Conservation (phyloP, 2,888 invertebrate species). For the Dicranocentrus wangi region DNA sequence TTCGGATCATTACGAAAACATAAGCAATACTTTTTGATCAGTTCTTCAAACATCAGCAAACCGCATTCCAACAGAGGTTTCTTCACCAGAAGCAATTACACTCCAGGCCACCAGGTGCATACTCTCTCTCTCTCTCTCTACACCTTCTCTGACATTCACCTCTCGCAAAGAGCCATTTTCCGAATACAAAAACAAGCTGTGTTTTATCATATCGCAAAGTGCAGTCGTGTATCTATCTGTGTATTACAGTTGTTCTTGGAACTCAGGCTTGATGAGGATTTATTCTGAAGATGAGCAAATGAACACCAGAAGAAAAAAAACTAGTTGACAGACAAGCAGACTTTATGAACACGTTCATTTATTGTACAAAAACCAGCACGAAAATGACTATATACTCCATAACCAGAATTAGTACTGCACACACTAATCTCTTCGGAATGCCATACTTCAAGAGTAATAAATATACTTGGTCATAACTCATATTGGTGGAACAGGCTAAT, state of each 20-base stretch:
- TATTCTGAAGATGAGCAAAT: background rate
- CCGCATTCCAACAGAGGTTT: no score
- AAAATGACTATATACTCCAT: no score
- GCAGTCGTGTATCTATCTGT: conserved; percentile 1
- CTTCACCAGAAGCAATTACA: no score
- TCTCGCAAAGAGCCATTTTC: background rate
- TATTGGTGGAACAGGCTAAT: background rate
- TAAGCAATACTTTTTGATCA: no score
- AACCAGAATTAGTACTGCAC: background rate
- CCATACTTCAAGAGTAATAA: background rate
- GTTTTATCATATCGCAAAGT: conserved; percentile 1
- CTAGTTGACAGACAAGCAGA: conserved; percentile 25
- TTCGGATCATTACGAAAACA: no score
- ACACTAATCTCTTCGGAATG: background rate
- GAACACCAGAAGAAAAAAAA: conserved; percentile 1
- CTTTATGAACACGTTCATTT: conserved; percentile 29
- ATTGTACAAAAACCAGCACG: no score
- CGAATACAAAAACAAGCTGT: conserved; percentile 11
- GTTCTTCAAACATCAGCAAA: no score
- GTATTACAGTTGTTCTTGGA: conserved; percentile 25
- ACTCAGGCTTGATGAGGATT: conserved; percentile 13
- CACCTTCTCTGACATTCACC: no score
- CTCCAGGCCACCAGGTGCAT: no score
- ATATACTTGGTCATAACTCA: background rate
- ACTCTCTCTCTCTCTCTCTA: no score